A percentile compares a stretch with the other conserved stretches of the same genome.
Evolutionary conservation across 1,140 invertebrate species (phyloP).

Genomic region (Drosophila navojoa): DNA sequence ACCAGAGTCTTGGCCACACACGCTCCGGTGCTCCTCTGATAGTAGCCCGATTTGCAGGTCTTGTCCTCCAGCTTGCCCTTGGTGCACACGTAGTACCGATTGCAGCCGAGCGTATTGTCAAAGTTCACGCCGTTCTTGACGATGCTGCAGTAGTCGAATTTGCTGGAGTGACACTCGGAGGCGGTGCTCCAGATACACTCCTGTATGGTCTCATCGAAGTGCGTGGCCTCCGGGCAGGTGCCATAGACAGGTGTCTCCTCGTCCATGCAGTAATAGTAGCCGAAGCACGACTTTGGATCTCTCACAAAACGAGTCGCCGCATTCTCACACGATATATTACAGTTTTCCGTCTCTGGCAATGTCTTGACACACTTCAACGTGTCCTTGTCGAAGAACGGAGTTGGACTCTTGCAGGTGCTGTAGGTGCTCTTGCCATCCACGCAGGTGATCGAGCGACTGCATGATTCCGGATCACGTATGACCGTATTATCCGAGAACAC

Average conservation of each 20-base stretch:
- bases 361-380: slow-evolving; percentile 49
- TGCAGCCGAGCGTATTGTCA: slow-evolving; percentile 51
- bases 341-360: slow-evolving; percentile 20
- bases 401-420: slow-evolving; percentile 42
- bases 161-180: slow-evolving; percentile 44
- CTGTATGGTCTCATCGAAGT: slow-evolving; percentile 63
- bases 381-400: slow-evolving; percentile 65
- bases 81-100: slow-evolving; percentile 56
- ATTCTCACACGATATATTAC: slow-evolving; percentile 48
- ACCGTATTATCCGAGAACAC: slow-evolving; percentile 59
- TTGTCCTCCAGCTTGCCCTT: slow-evolving; percentile 38
- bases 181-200: slow-evolving; percentile 39
- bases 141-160: slow-evolving; percentile 69
- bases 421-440: slow-evolving; percentile 39
- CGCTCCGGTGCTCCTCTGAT: slow-evolving; percentile 45
- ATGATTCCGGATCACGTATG: slow-evolving; percentile 65
- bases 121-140: slow-evolving; percentile 57
- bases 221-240: slow-evolving; percentile 46
- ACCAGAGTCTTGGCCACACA: slow-evolving; percentile 58
- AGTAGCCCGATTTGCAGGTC: slow-evolving; percentile 53
- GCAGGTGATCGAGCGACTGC: slow-evolving; percentile 64
- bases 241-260: slow-evolving; percentile 44
- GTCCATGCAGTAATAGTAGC: slow-evolving; percentile 62
- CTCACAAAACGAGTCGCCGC: slow-evolving; percentile 29
- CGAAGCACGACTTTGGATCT: slow-evolving; percentile 70